Conservation (phyloP, 2,888 invertebrate species). For the Polymixis flavicincta region DNA sequence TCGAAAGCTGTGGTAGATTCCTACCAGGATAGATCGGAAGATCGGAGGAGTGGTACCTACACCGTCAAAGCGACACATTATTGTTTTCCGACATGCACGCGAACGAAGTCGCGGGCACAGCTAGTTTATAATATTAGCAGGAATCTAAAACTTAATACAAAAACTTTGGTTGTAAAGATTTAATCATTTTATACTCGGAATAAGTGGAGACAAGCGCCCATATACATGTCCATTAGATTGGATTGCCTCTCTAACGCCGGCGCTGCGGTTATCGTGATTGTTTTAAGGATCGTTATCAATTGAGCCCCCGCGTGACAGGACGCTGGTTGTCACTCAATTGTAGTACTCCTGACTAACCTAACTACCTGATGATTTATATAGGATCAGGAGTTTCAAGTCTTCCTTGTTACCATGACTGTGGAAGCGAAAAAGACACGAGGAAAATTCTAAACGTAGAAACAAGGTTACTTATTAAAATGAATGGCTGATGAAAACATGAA, state of each 20-base stretch:
- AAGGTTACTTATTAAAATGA: neutral
- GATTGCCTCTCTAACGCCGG: conserved; percentile 64
- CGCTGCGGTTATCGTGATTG: conserved; percentile 59
- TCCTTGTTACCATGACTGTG: conserved; percentile 13
- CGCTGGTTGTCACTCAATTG: conserved; percentile 66
- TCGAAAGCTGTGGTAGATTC: too few relatives aligned
- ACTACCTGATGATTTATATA: conserved; percentile 59
- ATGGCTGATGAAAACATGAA: conserved; percentile 2
- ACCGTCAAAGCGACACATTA: too few relatives aligned
- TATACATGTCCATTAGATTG: conserved; percentile 46
- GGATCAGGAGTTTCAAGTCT: conserved; percentile 31
- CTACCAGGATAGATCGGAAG: too few relatives aligned
- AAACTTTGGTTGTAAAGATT: neutral
- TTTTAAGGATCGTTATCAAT: conserved; percentile 65
- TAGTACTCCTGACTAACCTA: conserved; percentile 40
- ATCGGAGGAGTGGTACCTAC: too few relatives aligned
- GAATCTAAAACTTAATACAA: neutral
- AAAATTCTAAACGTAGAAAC: neutral
- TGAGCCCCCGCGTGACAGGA: conserved; percentile 63
- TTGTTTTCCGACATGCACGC: too few relatives aligned
- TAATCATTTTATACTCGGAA: neutral
- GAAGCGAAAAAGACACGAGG: neutral
- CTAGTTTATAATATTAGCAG: too few relatives aligned
- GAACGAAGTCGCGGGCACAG: too few relatives aligned
- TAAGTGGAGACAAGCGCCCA: conserved; percentile 39